Conservation (phyloP, 2,888 invertebrate species). For the Cantharis flavilabris region DNA sequence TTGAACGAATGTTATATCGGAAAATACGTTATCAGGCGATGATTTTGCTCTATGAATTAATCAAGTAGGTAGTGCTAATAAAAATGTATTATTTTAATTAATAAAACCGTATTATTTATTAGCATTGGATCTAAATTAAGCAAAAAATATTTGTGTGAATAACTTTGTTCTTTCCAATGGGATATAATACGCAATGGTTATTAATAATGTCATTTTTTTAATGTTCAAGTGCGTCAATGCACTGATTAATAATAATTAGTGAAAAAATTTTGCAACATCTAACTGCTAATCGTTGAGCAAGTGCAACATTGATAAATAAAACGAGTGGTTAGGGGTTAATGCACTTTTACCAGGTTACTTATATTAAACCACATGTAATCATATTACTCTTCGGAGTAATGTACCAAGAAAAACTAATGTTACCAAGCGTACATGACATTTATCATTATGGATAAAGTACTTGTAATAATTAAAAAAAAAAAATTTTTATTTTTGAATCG, state of each 20-base stretch:
- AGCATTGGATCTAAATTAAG: not conserved
- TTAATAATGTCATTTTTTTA: not conserved
- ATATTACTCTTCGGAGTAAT: not conserved
- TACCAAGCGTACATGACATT: not conserved
- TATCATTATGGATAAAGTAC: not conserved
- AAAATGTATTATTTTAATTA: not conserved
- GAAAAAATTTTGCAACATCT: not conserved
- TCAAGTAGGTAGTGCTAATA: no score
- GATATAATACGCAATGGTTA: not conserved
- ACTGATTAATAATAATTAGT: not conserved
- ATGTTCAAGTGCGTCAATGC: not conserved
- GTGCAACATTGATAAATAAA: not conserved
- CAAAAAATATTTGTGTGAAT: not conserved
- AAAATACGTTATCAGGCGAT: not conserved
- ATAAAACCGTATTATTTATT: not conserved
- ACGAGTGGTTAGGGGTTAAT: not conserved
- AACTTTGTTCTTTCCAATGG: not conserved
- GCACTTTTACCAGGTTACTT: not conserved
- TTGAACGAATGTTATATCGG: not conserved
- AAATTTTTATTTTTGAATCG: not conserved
- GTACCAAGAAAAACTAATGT: not conserved
- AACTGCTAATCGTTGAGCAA: not conserved
- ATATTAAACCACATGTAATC: not conserved
- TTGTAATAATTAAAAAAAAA: not conserved
- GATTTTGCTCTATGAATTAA: not conserved